Percentiles rank a stretch among this genome's conserved stretches.
phyloP scores from a whole-genome alignment of 1,140 invertebrate genomes.

The Aphis craccivora region DNA sequence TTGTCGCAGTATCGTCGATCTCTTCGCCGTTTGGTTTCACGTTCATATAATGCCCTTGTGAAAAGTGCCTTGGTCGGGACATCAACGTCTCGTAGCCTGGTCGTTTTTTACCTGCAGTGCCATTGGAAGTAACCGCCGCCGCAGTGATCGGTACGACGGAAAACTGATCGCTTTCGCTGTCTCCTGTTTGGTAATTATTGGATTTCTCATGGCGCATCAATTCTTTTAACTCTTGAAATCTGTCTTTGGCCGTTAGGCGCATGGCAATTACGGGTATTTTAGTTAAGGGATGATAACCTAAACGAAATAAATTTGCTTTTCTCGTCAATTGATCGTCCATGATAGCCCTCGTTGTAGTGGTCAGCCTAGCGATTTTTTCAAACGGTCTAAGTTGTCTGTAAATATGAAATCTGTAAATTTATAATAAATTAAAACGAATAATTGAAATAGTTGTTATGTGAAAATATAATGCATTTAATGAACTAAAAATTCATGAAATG shows the following conservation, averaged over 20 bases:
- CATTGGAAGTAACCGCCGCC: not conserved
- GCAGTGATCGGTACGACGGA: not conserved
- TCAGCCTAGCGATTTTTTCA: slow-evolving; percentile 42
- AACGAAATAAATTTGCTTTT: slow-evolving; percentile 34
- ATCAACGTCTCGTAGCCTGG: slow-evolving; percentile 37
- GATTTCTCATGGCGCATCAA: slow-evolving; percentile 22
- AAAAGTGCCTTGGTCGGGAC: slow-evolving; percentile 40
- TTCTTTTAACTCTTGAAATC: slow-evolving; percentile 33
- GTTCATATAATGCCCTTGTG: slow-evolving; percentile 36
- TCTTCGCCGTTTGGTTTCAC: not conserved
- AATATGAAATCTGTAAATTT: slow-evolving; percentile 23
- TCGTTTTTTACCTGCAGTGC: slow-evolving; percentile 3
- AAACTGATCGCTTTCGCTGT: not conserved
- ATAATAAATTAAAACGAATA: not conserved
- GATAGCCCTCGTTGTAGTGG: not conserved
- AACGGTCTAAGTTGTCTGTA: slow-evolving; percentile 28
- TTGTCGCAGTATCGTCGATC: not conserved
- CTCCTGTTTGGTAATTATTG: not conserved
- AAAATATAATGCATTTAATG: too few relatives aligned
- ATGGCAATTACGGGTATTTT: slow-evolving; percentile 30
- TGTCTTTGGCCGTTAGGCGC: slow-evolving; percentile 39
- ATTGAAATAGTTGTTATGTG: not conserved
- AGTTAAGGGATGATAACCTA: slow-evolving; percentile 9
- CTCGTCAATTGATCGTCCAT: not conserved
- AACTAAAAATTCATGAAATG: too few relatives aligned